A percentile compares a stretch with the other conserved stretches of the same genome.
Evolutionary conservation across 2,888 invertebrate genomes (phyloP).

Genomic region (Temnothorax unifasciatus): DNA sequence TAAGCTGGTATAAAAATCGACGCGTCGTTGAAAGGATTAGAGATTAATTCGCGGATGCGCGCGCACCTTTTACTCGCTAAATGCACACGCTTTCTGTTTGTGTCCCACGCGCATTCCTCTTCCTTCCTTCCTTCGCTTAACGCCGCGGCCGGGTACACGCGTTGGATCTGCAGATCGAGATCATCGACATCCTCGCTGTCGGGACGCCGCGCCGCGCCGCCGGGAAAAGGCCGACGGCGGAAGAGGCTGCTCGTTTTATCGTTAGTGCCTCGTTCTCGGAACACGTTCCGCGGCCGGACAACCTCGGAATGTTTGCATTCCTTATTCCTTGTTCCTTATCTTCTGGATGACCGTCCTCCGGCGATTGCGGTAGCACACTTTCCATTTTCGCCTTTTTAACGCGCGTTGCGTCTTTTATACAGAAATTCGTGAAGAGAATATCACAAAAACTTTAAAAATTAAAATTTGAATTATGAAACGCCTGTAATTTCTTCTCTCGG

Average conservation of each 20-base stretch:
- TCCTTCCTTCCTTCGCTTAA: conserved; percentile 22
- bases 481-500: background rate
- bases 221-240: conserved; percentile 31
- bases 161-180: conserved; percentile 54
- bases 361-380: conserved; percentile 19
- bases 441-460: background rate
- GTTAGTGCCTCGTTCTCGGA: conserved; percentile 51
- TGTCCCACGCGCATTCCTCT: conserved; percentile 23
- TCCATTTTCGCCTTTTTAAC: background rate
- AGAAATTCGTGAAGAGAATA: background rate
- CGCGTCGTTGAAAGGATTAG: background rate
- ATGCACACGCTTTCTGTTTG: background rate
- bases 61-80: conserved; percentile 4
- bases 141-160: conserved; percentile 60
- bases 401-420: background rate
- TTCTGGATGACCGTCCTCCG: conserved; percentile 9
- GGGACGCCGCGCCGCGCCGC: background rate
- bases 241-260: conserved; percentile 52
- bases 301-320: conserved; percentile 40
- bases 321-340: conserved; percentile 33
- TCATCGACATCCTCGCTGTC: conserved; percentile 42
- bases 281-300: conserved; percentile 45
- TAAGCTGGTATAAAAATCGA: background rate
- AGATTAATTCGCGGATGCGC: background rate
- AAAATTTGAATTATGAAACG: background rate